Percentiles rank a stretch among this genome's conserved stretches.
These are phyloP conservation scores for Mus caroli DNA, from an alignment of 2,797 vertebrate species.

Conservation along the genomic window DNA sequence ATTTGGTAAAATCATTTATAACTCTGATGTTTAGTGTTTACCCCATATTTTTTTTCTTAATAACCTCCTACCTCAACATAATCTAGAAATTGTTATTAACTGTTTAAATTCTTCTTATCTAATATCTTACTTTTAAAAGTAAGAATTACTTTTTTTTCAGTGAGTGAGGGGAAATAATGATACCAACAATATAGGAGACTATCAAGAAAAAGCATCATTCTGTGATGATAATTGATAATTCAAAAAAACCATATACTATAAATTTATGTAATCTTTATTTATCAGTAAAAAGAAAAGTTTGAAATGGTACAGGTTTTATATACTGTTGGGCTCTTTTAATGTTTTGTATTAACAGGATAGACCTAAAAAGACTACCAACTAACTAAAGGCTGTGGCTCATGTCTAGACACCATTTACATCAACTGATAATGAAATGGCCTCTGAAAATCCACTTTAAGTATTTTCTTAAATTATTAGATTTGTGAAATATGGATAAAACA, in stretches of 20 bases:
- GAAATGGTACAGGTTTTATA: background rate
- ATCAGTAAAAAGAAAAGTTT: background rate
- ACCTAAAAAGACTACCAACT: background rate
- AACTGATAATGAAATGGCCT: slow-evolving; percentile 12
- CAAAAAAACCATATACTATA: background rate
- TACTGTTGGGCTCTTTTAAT: background rate
- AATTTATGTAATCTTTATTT: background rate
- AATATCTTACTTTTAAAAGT: background rate
- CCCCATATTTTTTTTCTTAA: slow-evolving; percentile 7
- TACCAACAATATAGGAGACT: background rate
- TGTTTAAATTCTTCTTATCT: background rate
- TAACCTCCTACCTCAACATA: accelerated
- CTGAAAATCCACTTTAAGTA: background rate
- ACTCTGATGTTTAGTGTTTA: background rate
- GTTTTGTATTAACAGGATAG: background rate
- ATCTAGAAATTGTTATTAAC: slow-evolving; percentile 26
- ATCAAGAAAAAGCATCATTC: background rate
- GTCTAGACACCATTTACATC: background rate
- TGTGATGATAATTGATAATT: slow-evolving; percentile 35
- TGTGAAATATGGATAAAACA: background rate
- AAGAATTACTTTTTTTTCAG: background rate
- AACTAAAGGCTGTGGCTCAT: background rate
- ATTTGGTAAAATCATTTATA: background rate
- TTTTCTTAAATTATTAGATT: background rate
- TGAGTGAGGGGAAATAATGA: background rate